A percentile compares a stretch with the other conserved stretches of the same genome.
Evolutionary conservation across 2,888 invertebrate genomes (phyloP).

Genomic region (Oscheius sp.): DNA sequence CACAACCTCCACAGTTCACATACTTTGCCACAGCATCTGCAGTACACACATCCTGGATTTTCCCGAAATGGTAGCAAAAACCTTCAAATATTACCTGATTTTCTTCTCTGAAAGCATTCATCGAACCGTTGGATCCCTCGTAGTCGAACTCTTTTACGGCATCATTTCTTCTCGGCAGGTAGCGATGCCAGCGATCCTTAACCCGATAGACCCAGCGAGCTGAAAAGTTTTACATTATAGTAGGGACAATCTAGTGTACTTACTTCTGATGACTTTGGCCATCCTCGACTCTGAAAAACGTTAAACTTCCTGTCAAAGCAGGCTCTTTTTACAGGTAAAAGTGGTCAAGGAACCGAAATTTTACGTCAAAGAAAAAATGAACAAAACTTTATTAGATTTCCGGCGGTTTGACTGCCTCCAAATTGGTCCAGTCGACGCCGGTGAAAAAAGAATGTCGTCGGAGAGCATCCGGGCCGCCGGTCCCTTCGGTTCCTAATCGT

Average conservation of each 20-base stretch:
- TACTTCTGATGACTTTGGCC: conserved; percentile 72
- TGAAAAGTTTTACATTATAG: conserved; percentile 34
- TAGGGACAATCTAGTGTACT: conserved; percentile 37
- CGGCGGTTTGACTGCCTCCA: conserved; percentile 24
- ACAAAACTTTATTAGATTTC: conserved; percentile 11
- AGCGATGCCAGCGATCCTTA: conserved; percentile 67
- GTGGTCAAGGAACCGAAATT: not conserved
- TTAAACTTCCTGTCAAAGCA: not conserved
- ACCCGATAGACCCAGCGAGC: conserved; percentile 69
- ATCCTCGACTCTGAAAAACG: conserved; percentile 42
- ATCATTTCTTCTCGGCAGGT: conserved; percentile 69
- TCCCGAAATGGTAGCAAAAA: not conserved
- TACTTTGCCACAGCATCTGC: not conserved
- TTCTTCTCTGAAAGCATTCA: conserved; percentile 62
- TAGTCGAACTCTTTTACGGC: conserved; percentile 64
- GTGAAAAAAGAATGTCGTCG: conserved; percentile 83
- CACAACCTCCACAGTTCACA: not conserved
- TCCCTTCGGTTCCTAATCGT: conserved; percentile 80
- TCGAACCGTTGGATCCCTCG: conserved; percentile 53
- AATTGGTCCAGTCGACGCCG: conserved; percentile 42
- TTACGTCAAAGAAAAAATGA: not conserved
- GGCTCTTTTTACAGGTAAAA: not conserved
- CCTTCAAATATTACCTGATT: conserved; percentile 41
- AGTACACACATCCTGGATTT: not conserved
- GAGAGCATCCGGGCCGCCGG: conserved; percentile 82